Evolutionary conservation across 2,113 vertebrate species (phyloP), one percentile per base, ranked within the genome.

Genomic region (Gymnocephalus cernua): DNA sequence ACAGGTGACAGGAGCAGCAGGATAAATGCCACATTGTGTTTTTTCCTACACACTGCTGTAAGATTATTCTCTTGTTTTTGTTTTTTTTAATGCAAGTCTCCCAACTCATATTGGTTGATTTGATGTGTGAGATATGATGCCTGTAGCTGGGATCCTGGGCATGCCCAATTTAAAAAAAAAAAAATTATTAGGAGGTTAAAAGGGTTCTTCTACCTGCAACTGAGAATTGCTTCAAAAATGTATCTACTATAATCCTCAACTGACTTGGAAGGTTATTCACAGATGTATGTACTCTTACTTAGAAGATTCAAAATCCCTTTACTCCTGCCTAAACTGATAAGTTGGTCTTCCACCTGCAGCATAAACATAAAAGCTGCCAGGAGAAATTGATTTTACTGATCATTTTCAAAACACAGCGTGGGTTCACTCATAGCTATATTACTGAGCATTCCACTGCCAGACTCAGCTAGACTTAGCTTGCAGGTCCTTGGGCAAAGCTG

Each of bases 181-280:
- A n/a, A n/a, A n/a, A n/a, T n/a, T n/a, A n/a, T 32, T 10, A 82
- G 29, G 18, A 79, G 58, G 66, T 76, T 72, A 73, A 86, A 77
- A 79, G 50, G 25, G 58, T 61, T 84, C 8, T 41, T 58, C 7
- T 74, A 77, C 69, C 80, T 80, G 62, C 61, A 79, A 62, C 64
- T 53, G 63, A 81, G 27, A 87, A 74, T 44, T 65, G 64, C 62
- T 70, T 79, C 3, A 73, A 84, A 79, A 79, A 50, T 80, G 3
- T 71, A 86, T 79, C 23, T 48, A 50, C 63, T 67, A 14, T 62
- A 82, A 74, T 75, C 56, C 38, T 77, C 65, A 50, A 9, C 5
- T 82, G 73, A 82, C 32, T 83, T 59, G 9, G 59, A 74, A 77
- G 68, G 69, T 78, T 79, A 76, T 82, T 90, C 72, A 79, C 73